Conservation (phyloP, 64 coral and sea anemone species). For the Montipora sp. region DNA sequence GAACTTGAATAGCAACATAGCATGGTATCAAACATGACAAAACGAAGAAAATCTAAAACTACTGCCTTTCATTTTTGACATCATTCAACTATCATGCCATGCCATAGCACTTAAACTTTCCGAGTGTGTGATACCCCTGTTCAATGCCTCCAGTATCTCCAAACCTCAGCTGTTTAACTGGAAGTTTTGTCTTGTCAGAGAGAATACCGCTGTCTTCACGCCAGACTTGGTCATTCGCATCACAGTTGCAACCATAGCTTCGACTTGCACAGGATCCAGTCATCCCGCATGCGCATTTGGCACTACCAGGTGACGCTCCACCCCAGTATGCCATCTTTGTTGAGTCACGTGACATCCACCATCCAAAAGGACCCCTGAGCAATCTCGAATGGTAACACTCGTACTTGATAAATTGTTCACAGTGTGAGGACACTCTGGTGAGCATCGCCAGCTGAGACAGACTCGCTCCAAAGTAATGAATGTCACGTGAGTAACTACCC, state of each 20-base stretch:
- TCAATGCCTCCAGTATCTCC: not conserved
- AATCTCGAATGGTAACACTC: not conserved
- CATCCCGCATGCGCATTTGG: constrained; percentile 13
- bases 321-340: constrained; percentile 7
- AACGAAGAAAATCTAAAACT: too few species aligned
- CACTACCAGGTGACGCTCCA: not conserved
- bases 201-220: not conserved
- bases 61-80: too few species aligned
- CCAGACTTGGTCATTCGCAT: not conserved
- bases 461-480: constrained; percentile 29
- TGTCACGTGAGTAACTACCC: not conserved
- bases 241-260: not conserved
- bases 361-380: too few species aligned
- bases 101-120: constrained; percentile 8
- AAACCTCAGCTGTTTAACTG: constrained; percentile 24
- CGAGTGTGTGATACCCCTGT: not conserved
- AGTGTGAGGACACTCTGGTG: constrained; percentile 7
- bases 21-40: too few species aligned
- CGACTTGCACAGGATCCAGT: not conserved
- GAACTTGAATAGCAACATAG: too few species aligned
- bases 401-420: constrained; percentile 35
- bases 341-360: constrained; percentile 39
- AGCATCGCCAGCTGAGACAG: constrained; percentile 9
- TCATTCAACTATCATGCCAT: not conserved
- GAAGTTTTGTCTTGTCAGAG: not conserved